Conservation (phyloP, 1,140 invertebrate species). For the Ganaspis sp. region DNA sequence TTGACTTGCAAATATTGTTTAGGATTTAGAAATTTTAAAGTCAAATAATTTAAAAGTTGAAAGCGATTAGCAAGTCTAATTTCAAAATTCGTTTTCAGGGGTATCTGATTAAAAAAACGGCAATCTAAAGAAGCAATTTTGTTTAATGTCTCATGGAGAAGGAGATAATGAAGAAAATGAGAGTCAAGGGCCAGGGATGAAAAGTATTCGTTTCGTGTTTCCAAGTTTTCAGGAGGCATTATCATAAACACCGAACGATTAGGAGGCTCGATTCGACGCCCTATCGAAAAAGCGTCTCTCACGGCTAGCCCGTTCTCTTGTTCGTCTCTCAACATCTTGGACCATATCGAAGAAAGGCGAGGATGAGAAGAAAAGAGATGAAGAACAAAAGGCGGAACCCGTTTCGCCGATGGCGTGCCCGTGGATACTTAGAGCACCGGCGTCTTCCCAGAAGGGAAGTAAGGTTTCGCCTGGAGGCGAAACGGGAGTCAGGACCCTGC, state of each 20-base stretch:
- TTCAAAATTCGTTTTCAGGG: background rate
- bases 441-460: slow-evolving; percentile 52
- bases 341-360: slow-evolving; percentile 16
- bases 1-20: slow-evolving; percentile 1
- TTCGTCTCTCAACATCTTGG: background rate
- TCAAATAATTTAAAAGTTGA: too few relatives aligned
- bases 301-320: slow-evolving; percentile 5
- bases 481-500: slow-evolving; percentile 38
- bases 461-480: slow-evolving; percentile 62
- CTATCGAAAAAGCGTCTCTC: slow-evolving; percentile 30
- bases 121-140: slow-evolving; percentile 10
- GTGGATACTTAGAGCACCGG: slow-evolving; percentile 29
- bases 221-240: slow-evolving; percentile 12
- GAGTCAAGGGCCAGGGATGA: background rate
- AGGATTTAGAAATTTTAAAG: too few relatives aligned
- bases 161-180: slow-evolving; percentile 15
- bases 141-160: background rate
- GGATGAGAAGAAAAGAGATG: slow-evolving; percentile 13
- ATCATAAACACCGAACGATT: slow-evolving; percentile 24
- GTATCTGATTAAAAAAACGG: background rate
- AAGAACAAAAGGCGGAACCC: slow-evolving; percentile 27
- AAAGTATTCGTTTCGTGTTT: slow-evolving; percentile 21
- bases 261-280: slow-evolving; percentile 17
- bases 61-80: too few relatives aligned
- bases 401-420: slow-evolving; percentile 26